Percentiles rank a stretch among this genome's conserved stretches.
Evolutionary conservation across 2,888 invertebrate species (phyloP).

Genomic region (Endomychus coccineus): DNA sequence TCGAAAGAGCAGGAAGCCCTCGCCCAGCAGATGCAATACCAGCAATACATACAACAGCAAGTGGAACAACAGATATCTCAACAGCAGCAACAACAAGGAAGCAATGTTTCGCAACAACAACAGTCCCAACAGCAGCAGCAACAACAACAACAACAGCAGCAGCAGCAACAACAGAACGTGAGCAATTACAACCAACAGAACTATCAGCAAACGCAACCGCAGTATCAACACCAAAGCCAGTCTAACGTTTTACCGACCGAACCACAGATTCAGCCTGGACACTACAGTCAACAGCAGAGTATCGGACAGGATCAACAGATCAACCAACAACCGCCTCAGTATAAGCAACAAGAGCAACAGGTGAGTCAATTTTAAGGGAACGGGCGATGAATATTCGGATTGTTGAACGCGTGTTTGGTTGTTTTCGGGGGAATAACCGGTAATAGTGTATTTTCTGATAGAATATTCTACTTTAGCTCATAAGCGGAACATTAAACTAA

Average conservation of each 20-base stretch:
- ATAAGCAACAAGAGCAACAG: conserved; percentile 16
- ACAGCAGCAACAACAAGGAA: conserved; percentile 45
- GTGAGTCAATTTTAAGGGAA: no score
- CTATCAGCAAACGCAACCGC: conserved; percentile 21
- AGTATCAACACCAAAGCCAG: no score
- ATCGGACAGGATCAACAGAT: conserved; percentile 19
- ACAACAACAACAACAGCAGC: conserved; percentile 33
- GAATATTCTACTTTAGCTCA: no score
- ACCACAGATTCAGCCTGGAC: conserved; percentile 20
- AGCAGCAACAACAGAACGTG: conserved; percentile 16
- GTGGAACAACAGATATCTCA: conserved; percentile 43
- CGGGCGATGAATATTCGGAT: no score
- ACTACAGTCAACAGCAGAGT: conserved; percentile 26
- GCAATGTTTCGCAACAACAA: conserved; percentile 39
- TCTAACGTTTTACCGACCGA: conserved; percentile 19
- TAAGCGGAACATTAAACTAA: no score
- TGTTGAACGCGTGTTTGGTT: no score
- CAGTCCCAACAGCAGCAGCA: conserved; percentile 33
- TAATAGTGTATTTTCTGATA: no score
- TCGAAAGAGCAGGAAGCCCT: conserved; percentile 43
- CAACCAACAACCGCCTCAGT: conserved; percentile 25
- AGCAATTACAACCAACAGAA: conserved; percentile 25
- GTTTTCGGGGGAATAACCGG: no score
- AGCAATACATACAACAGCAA: conserved; percentile 51
- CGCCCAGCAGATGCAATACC: conserved; percentile 50